Evolutionary conservation across 2,797 vertebrate genomes (phyloP).

Genomic region (Chiloscyllium punctatum): DNA sequence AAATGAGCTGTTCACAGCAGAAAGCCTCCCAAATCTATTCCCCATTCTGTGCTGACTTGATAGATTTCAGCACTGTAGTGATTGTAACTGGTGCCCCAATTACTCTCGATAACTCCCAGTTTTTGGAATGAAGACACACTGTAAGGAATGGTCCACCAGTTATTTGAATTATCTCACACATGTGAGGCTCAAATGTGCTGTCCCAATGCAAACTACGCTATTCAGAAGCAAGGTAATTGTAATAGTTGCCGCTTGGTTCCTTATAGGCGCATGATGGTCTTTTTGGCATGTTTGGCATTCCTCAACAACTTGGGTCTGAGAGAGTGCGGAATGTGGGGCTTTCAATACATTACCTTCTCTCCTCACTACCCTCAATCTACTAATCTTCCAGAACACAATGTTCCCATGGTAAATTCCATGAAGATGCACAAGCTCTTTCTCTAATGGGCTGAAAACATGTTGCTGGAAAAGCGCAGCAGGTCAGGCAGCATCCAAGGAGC

Average conservation of each 20-base stretch:
- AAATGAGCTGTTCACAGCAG: neutral
- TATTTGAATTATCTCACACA: neutral
- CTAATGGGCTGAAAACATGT: too few relatives aligned
- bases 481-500: too few relatives aligned
- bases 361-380: too few relatives aligned
- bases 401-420: neutral
- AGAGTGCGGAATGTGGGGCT: too few relatives aligned
- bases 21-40: neutral
- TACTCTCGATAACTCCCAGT: neutral
- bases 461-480: too few relatives aligned
- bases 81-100: neutral
- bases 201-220: neutral
- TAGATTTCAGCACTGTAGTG: neutral
- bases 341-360: too few relatives aligned
- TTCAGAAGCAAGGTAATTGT: neutral
- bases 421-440: neutral
- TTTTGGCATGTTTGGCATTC: too few relatives aligned
- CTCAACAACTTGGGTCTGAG: too few relatives aligned
- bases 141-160: neutral
- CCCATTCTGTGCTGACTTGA: neutral
- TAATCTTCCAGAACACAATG: too few relatives aligned
- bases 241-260: neutral
- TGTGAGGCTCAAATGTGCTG: neutral
- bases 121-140: neutral
- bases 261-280: too few relatives aligned